Conservation (phyloP, 2,113 vertebrate species). For the Formicarius rufipectus region DNA sequence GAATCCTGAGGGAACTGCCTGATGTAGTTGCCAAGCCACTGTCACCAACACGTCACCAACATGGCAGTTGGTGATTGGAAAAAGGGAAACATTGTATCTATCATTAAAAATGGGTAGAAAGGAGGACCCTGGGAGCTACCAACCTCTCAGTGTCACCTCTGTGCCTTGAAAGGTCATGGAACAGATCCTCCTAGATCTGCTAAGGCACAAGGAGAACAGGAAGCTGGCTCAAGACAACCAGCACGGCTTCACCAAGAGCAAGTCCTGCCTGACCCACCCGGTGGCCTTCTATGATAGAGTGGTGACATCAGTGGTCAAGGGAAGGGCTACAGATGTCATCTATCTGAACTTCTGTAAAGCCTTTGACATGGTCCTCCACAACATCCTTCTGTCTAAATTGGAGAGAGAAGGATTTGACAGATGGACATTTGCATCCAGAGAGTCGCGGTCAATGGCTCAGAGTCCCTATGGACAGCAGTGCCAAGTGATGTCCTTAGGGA, state of each 20-base stretch:
- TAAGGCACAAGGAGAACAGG: background rate
- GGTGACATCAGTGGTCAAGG: too few relatives aligned
- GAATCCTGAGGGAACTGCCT: background rate
- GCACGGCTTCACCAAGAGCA: fast-evolving
- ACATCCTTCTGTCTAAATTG: background rate
- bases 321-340: background rate
- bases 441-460: fast-evolving
- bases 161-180: background rate
- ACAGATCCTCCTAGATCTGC: background rate
- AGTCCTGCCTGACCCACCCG: background rate
- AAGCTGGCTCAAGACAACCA: background rate
- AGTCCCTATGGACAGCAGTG: background rate
- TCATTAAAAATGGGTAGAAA: background rate
- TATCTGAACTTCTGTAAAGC: background rate
- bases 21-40: background rate
- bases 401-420: background rate
- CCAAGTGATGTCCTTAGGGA: background rate
- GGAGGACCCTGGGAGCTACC: too few relatives aligned
- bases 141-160: background rate
- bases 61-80: background rate
- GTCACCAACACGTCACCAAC: too few relatives aligned
- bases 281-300: background rate
- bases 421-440: background rate
- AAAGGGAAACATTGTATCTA: background rate
- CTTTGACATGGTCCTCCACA: background rate